Evolutionary conservation across 1,140 invertebrate genomes (phyloP), one percentile per base, ranked within the genome.

Genomic region (Drosophila jambulina): DNA sequence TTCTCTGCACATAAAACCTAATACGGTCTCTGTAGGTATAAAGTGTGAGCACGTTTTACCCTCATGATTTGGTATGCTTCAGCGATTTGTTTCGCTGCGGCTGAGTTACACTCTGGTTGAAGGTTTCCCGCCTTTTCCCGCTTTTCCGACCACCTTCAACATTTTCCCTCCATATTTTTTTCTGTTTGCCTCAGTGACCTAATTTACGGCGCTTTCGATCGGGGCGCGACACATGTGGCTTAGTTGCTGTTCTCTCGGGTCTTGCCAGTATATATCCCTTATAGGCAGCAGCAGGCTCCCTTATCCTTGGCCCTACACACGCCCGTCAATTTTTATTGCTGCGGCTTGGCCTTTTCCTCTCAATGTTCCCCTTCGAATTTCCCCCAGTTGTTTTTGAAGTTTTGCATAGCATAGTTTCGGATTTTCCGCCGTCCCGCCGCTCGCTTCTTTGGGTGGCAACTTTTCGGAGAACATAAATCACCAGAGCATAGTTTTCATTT

Each of bases 121-220:
- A 70, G 67, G 67, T 45, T 70, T 61, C 45, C 59, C 49, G 38
- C 57, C 60, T 56, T 56, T 61, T 46, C 56, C 38, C 51, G 12
- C 27, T 68, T 58, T 48, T 51, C 19, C 53, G 5, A 21, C 29
- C 15, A 34, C 5, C 29, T 6, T n/a, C 54, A 36, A 60, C 62
- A 51, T 74, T 36, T 32, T 38, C 27, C 29, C 38, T 29, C 15
- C 34, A 25, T 5, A 9, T 38, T n/a, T 38, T 23, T 56, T 46
- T 59, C 78, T 56, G 36, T 46, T 69, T 51, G 51, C 53, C 25
- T 67, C 62, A 60, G 85, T 84, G 85, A 88, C 85, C 85, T 80
- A 90, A 88, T 88, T 88, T 85, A 88, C 81, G 86, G 71, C 81
- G 78, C 85, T 85, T 85, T 90, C 85, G 78, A 88, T 90, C 78